phyloP scores from a whole-genome alignment of 2,888 invertebrate species.

The Elegia similella region DNA sequence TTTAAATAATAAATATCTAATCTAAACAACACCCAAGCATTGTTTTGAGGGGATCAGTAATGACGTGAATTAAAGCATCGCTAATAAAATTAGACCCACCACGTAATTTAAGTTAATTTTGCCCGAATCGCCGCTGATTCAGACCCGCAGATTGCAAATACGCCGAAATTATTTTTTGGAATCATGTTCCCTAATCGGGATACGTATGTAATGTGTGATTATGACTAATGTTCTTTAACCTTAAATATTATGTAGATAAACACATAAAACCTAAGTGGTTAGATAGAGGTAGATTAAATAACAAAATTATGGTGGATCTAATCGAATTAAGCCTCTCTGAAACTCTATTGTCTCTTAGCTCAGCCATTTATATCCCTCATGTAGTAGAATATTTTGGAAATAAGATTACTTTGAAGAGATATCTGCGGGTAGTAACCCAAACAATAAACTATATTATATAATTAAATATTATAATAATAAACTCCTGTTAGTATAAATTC shows the following conservation, averaged over 20 bases:
- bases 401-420: too few relatives aligned
- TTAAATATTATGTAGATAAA: constrained; percentile 5
- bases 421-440: too few relatives aligned
- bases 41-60: constrained; percentile 69
- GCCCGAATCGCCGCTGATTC: constrained; percentile 69
- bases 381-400: too few relatives aligned
- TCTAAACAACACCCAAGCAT: constrained; percentile 76
- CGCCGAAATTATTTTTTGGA: constrained; percentile 48
- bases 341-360: too few relatives aligned
- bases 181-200: constrained; percentile 37
- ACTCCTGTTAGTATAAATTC: too few relatives aligned
- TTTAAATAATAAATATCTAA: constrained; percentile 81
- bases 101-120: constrained; percentile 73
- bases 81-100: constrained; percentile 75
- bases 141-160: constrained; percentile 52
- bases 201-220: constrained; percentile 23
- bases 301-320: background rate
- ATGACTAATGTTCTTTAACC: constrained; percentile 7
- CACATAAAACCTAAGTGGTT: background rate
- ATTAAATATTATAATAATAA: too few relatives aligned
- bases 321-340: background rate
- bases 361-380: too few relatives aligned
- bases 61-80: constrained; percentile 72
- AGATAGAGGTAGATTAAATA: background rate
- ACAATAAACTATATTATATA: too few relatives aligned